Conservation (phyloP, 2,888 invertebrate genomes). For the Tiliacea citrago region DNA sequence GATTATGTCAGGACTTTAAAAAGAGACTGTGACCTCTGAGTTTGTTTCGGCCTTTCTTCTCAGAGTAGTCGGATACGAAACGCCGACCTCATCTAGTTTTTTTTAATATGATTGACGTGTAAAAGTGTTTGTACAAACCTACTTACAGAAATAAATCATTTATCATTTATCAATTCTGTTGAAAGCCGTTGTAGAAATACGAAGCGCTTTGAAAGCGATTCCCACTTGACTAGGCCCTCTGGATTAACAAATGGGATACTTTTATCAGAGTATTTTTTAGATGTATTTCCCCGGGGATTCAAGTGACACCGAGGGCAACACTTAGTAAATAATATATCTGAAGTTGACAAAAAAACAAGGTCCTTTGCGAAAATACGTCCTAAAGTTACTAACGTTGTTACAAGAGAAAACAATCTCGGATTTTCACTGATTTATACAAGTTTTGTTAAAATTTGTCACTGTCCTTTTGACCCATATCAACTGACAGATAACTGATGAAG, state of each 20-base stretch:
- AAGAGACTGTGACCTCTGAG: too few species aligned
- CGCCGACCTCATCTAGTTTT: too few species aligned
- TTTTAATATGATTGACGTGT: too few species aligned
- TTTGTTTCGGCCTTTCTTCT: too few species aligned
- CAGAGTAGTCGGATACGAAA: too few species aligned
- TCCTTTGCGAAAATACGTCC: neutral
- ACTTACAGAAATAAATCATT: too few species aligned
- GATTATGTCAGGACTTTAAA: too few species aligned
- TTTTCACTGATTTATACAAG: constrained; percentile 35
- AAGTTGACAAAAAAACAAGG: neutral
- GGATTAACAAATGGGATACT: neutral
- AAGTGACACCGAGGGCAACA: neutral
- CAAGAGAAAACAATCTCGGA: constrained; percentile 18
- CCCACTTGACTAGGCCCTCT: neutral
- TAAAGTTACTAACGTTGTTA: neutral
- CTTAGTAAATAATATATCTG: neutral
- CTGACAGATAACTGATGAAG: constrained; percentile 48
- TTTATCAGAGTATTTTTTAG: neutral
- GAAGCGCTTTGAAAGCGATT: neutral
- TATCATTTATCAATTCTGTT: too few species aligned
- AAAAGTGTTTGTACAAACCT: too few species aligned
- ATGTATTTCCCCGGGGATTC: neutral
- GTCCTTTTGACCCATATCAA: constrained; percentile 40
- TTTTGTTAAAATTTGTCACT: constrained; percentile 41
- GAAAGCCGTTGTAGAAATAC: neutral